phyloP scores from a whole-genome alignment of 2,888 invertebrate genomes.

The Tachina fera region DNA sequence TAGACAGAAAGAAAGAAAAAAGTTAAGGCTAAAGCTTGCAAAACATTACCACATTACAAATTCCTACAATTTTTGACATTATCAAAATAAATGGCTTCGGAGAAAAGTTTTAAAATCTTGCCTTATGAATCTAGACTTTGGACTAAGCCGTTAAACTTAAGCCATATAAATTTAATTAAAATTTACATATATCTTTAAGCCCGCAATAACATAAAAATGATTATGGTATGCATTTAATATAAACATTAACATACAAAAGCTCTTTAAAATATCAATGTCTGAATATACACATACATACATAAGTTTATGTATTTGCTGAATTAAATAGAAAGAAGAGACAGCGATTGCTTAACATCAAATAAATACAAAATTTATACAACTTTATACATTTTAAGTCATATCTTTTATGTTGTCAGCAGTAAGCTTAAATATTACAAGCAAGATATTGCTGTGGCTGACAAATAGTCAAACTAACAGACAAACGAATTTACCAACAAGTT shows the following conservation, averaged over 20 bases:
- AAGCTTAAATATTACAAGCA: constrained; percentile 62
- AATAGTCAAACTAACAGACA: constrained; percentile 30
- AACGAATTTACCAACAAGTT: constrained; percentile 22
- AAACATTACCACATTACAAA: too few species aligned
- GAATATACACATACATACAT: background rate
- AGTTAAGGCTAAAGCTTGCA: too few species aligned
- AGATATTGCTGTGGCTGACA: constrained; percentile 60
- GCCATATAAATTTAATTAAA: constrained; percentile 39
- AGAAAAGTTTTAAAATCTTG: too few species aligned
- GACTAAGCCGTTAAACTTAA: background rate
- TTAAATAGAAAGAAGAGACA: constrained; percentile 37
- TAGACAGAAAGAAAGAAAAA: too few species aligned
- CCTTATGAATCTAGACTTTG: too few species aligned
- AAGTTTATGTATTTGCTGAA: constrained; percentile 9
- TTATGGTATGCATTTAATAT: constrained; percentile 58
- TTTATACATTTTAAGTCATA: constrained; percentile 48
- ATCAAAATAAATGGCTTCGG: too few species aligned
- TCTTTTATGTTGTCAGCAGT: constrained; percentile 63
- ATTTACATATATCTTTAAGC: constrained; percentile 63
- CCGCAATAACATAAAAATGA: constrained; percentile 67
- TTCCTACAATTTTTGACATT: too few species aligned
- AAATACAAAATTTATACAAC: constrained; percentile 40
- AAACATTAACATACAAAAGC: background rate
- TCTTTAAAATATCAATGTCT: background rate
- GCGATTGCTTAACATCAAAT: constrained; percentile 45